Base-by-base conservation (phyloP, 1,140 invertebrate species). In the Drosophila oshimai region DNA sequence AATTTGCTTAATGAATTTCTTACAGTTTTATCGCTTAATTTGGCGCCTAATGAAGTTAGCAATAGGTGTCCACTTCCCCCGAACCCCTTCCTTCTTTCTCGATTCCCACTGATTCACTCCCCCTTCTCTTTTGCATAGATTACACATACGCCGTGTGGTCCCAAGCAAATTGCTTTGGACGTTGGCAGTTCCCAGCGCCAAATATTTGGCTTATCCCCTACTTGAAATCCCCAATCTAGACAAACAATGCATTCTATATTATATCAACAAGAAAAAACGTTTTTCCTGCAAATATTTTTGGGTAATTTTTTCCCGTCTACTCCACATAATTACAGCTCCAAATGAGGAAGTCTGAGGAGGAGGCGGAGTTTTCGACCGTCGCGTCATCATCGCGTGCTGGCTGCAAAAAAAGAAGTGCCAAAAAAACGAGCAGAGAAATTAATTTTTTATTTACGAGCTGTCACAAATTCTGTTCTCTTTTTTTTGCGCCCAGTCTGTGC, bases 391-490 rank as follows among this genome's bases (percentile, higher is more conserved):
- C 80, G 80, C 80, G 80, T 86, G 80, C 39, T 61, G 55, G 15
- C 45, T 36, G 9, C 7, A 26, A 33, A 24, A 45, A 41, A n/a
- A 54, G 61, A 33, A 22, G 46, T 26, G 15, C 39, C 34, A 10
- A 50, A 72, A 68, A 74, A 69, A 57, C 45, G 24, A 36, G 22
- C 42, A 42, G 57, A 44, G 78, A 87, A 86, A 73, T 76, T 87
- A 80, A 75, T 87, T 86, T 86, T 86, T 86, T 86, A 86, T 86
- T 86, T 86, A 86, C 84, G 80, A 76, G 75, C 80, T 86, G 80
- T 78, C 81, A 86, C 81, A 80, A 80, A 75, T 87, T 78, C 69
- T 79, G 71, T 75, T 68, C 50, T 47, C 62, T 50, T 80, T 74
- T 67, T 67, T 61, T 65, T 39, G 45, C 39, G n/a, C 10, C 20